Evolutionary conservation across 2,113 vertebrate genomes (phyloP), one percentile per base, ranked within the genome.

Genomic region (Strigops habroptila): DNA sequence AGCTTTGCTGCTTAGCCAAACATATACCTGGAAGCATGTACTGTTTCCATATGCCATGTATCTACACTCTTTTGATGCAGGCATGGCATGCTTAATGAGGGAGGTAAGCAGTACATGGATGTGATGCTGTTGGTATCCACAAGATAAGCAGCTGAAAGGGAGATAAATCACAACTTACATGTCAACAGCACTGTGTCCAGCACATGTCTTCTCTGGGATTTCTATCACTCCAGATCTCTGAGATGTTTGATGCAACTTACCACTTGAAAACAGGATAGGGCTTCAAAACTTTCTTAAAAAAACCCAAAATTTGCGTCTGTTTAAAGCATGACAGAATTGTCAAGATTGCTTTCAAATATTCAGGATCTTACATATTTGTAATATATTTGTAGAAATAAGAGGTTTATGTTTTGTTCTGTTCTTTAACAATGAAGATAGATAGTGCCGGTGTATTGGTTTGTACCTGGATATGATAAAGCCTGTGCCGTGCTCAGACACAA

Each of bases 21-120:
- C 21, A 22, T 3, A 14, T 0, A 0, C 28, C 51, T 71, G 65
- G 43, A 51, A 59, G 59, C 5, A 5, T 1, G 1, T 3, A 1
- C 18, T 52, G 18, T 52, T 65, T 69, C 53, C 46, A 31, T 7
- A 41, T 37, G 31, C 39, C 25, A 3, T 14, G 10, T 28, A 6
- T 46, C 59, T 25, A 62, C 7, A 8, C 22, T 41, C 48, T 35
- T 70, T 57, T 1, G 1, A 48, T 18, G 16, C 35, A 41, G 52
- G 33, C 9, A 2, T 31, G 74, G 24, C 39, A 30, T 33, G 23
- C 53, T 53, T 74, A 27, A 60, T 25, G 53, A 88, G 14, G 24
- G 52, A 80, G 37, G 30, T 17, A 41, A 46, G 28, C 37, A 15
- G 23, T 9, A 41, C 51, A 18, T 53, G 78, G 17, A 33, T 76